Evolutionary conservation across 2,113 vertebrate genomes (phyloP).

Genomic region (Nothocercus nigrocapillus): DNA sequence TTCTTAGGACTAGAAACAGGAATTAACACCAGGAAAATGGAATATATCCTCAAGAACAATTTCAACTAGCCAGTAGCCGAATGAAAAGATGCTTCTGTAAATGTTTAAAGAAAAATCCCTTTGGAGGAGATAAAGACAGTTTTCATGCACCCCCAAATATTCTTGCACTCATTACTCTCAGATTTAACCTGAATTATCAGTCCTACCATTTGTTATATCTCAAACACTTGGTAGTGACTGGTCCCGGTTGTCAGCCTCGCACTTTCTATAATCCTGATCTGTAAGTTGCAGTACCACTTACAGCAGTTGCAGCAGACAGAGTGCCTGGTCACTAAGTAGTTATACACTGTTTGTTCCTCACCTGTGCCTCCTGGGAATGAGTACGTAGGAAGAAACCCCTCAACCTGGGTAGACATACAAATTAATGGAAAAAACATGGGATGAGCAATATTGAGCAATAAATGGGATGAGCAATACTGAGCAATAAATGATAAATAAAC

Average conservation of each 20-base stretch:
- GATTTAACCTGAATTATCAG: rapidly evolving
- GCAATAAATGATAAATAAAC: background rate
- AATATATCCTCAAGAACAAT: background rate
- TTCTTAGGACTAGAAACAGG: background rate
- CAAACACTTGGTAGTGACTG: background rate
- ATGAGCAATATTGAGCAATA: background rate
- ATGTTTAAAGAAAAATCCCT: background rate
- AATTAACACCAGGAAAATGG: background rate
- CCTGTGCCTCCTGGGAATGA: background rate
- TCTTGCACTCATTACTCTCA: background rate
- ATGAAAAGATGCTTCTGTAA: rapidly evolving
- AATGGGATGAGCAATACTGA: background rate
- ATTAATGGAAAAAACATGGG: rapidly evolving
- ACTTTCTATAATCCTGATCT: background rate
- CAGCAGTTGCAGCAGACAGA: background rate
- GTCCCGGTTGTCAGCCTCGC: too few species aligned
- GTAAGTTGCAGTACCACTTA: too few species aligned
- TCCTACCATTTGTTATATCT: too few species aligned
- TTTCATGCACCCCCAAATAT: background rate
- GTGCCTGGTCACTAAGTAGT: background rate
- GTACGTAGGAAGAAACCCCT: rapidly evolving
- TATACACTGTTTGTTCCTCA: background rate
- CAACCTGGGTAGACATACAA: background rate
- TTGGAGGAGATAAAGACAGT: background rate
- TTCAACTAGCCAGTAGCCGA: rapidly evolving